Conservation (phyloP, 2,797 vertebrate genomes). For the Argyrosomus regius region DNA sequence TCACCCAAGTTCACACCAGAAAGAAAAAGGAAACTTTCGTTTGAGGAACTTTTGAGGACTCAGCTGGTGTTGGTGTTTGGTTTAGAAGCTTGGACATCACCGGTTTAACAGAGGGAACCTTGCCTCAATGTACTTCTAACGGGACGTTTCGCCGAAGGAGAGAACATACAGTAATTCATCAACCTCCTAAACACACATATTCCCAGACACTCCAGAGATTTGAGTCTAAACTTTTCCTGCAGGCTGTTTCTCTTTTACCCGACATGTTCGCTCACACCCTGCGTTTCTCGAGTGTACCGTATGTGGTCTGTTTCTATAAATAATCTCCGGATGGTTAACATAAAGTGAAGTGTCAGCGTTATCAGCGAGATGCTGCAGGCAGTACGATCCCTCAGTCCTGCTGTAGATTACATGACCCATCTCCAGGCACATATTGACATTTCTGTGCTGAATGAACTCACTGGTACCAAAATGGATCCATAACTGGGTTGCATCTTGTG, state of each 20-base stretch:
- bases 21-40: neutral
- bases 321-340: slow-evolving; percentile 65
- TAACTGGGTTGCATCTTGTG: slow-evolving; percentile 29
- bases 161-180: slow-evolving; percentile 45
- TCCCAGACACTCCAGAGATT: slow-evolving; percentile 66
- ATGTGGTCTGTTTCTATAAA: slow-evolving; percentile 69
- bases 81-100: slow-evolving; percentile 1
- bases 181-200: slow-evolving; percentile 35
- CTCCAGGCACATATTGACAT: slow-evolving; percentile 74
- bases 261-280: slow-evolving; percentile 54
- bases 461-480: slow-evolving; percentile 48
- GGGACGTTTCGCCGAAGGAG: neutral
- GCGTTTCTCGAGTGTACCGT: slow-evolving; percentile 27
- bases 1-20: slow-evolving; percentile 13
- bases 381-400: slow-evolving; percentile 41
- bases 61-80: neutral
- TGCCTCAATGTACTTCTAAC: slow-evolving; percentile 8
- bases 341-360: slow-evolving; percentile 72
- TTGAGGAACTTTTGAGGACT: neutral
- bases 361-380: slow-evolving; percentile 59
- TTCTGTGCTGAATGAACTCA: slow-evolving; percentile 58
- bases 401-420: slow-evolving; percentile 65
- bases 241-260: slow-evolving; percentile 56
- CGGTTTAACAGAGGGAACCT: neutral
- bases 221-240: slow-evolving; percentile 52